These are phyloP conservation scores for Coendou prehensilis DNA, from an alignment of 2,797 vertebrate genomes.

Conservation along the genomic window DNA sequence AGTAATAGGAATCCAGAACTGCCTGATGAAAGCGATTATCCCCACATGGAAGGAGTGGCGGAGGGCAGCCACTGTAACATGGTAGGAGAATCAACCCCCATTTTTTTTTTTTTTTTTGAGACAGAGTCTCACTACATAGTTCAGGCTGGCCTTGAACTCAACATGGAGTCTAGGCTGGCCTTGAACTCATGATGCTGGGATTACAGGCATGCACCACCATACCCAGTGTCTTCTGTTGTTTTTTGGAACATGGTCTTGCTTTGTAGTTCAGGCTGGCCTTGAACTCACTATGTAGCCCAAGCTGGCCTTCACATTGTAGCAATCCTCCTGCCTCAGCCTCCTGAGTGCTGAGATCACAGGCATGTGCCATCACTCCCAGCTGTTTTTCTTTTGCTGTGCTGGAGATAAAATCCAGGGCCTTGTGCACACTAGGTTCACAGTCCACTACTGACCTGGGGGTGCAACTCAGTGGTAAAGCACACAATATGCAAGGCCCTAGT, in stretches of 20 bases:
- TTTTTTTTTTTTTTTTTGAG: too few relatives aligned
- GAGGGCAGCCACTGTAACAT: background rate
- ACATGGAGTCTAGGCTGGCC: too few relatives aligned
- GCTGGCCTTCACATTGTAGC: background rate
- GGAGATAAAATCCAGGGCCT: background rate
- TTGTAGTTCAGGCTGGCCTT: background rate
- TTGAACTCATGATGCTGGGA: background rate
- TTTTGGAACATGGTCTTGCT: background rate
- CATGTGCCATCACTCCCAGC: background rate
- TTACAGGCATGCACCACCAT: too few relatives aligned
- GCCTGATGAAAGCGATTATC: background rate
- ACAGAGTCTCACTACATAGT: background rate
- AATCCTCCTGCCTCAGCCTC: background rate
- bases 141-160: background rate
- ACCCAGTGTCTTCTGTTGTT: background rate
- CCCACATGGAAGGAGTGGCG: background rate
- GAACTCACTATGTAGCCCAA: background rate
- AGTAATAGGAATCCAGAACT: background rate
- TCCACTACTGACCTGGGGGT: background rate
- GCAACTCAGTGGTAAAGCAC: background rate
- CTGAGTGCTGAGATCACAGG: background rate
- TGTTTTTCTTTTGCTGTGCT: background rate
- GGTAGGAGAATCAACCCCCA: background rate
- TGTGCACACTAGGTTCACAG: background rate
- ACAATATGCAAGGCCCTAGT: background rate